A percentile compares a stretch with the other conserved stretches of the same genome.
Conservation (phyloP, 2,888 invertebrate genomes). For the Chironomus riparius region DNA sequence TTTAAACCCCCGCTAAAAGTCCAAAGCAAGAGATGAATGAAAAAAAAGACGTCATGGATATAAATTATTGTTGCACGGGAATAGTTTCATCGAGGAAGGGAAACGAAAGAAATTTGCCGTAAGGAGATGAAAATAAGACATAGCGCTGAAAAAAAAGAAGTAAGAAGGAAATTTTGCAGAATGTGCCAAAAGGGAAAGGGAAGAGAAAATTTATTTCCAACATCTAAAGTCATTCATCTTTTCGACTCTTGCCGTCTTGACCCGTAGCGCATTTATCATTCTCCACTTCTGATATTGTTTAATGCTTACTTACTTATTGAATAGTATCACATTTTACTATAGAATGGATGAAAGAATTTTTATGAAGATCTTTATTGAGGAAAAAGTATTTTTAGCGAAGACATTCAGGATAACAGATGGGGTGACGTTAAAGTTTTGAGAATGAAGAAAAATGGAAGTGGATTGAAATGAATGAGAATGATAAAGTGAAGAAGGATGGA, state of each 20-base stretch:
- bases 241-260: constrained; percentile 4
- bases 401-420: no score
- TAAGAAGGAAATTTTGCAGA: neutral
- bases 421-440: no score
- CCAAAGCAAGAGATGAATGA: neutral
- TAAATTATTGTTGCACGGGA: constrained; percentile 2
- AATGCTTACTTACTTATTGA: no score
- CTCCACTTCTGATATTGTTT: neutral
- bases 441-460: no score
- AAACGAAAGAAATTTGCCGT: neutral
- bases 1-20: neutral
- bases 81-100: neutral
- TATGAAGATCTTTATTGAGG: no score
- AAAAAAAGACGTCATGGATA: neutral
- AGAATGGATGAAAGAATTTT: no score
- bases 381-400: no score
- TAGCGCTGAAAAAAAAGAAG: neutral
- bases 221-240: constrained; percentile 15
- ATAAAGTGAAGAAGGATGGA: no score
- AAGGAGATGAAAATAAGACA: neutral
- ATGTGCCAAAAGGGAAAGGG: neutral
- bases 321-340: no score
- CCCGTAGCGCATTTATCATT: constrained; percentile 14
- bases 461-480: no score
- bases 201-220: constrained; percentile 7